These are phyloP conservation scores for Epizoanthus rinbou DNA, from an alignment of 92 coral and sea anemone species.

Conservation along the genomic window DNA sequence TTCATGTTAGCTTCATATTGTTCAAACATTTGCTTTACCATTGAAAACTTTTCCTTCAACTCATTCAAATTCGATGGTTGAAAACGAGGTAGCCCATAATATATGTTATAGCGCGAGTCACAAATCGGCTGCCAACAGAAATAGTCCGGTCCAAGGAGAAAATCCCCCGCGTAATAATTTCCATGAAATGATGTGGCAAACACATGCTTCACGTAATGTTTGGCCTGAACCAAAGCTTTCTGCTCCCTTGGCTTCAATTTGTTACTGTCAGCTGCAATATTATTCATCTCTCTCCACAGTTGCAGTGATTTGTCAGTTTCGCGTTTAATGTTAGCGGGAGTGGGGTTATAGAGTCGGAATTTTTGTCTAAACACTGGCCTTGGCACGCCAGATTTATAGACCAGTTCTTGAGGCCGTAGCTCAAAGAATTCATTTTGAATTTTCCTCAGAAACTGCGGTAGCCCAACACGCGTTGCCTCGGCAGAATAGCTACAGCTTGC, in stretches of 20 bases:
- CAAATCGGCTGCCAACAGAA: slow-evolving; percentile 42
- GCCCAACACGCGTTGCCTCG: slow-evolving; percentile 19
- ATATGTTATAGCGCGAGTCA: slow-evolving; percentile 32
- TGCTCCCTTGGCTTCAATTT: slow-evolving; percentile 24
- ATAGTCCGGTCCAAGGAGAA: slow-evolving; percentile 33
- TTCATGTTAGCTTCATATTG: slow-evolving; percentile 24
- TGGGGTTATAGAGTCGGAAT: slow-evolving; percentile 30
- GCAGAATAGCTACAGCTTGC: slow-evolving; percentile 7
- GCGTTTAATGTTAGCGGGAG: slow-evolving; percentile 1
- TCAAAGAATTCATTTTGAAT: slow-evolving; percentile 29
- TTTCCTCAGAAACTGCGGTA: slow-evolving; percentile 18
- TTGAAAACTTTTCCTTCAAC: neutral
- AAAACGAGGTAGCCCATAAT: slow-evolving; percentile 14
- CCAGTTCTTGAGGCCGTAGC: slow-evolving; percentile 36
- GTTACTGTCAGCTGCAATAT: neutral
- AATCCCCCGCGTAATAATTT: slow-evolving; percentile 21
- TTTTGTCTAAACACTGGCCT: neutral
- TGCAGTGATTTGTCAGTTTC: slow-evolving; percentile 14
- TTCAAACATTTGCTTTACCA: slow-evolving; percentile 25
- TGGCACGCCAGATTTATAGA: slow-evolving; percentile 30
- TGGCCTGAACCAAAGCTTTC: slow-evolving; percentile 21
- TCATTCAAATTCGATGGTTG: slow-evolving; percentile 14
- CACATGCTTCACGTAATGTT: slow-evolving; percentile 24
- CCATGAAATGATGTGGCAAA: slow-evolving; percentile 34
- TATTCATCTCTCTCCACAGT: neutral